Evolutionary conservation across 2,113 vertebrate species (phyloP).

Genomic region (Muntiacus reevesi): DNA sequence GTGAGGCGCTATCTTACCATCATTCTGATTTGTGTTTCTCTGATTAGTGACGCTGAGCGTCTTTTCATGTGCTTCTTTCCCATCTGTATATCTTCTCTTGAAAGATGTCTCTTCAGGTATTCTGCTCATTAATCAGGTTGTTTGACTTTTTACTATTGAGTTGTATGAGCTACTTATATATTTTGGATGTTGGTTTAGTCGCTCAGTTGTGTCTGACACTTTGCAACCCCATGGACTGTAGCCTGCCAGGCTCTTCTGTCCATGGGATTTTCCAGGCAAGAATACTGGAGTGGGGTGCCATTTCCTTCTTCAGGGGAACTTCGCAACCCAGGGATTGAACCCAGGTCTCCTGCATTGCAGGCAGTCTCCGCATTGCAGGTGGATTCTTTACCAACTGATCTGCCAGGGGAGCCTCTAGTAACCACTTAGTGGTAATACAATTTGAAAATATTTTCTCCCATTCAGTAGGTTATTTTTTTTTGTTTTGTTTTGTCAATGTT

Average conservation of each 20-base stretch:
- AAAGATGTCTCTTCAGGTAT: background rate
- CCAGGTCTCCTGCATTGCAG: background rate
- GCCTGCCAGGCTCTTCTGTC: background rate
- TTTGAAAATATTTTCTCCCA: background rate
- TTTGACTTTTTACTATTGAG: background rate
- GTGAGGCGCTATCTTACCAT: background rate
- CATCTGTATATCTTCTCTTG: background rate
- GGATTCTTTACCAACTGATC: background rate
- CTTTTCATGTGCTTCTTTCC: background rate
- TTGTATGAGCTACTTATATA: background rate
- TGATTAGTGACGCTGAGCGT: background rate
- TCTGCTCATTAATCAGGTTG: background rate
- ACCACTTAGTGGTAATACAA: background rate
- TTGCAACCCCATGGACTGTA: background rate
- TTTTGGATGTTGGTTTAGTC: background rate
- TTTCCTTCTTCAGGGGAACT: background rate
- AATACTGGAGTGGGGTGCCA: background rate
- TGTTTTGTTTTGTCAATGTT: background rate
- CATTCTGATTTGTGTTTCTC: background rate
- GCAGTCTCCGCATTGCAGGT: background rate
- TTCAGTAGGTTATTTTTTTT: background rate
- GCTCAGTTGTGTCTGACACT: background rate
- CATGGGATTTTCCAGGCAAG: background rate
- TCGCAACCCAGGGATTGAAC: background rate
- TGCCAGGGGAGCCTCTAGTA: background rate